Evolutionary conservation across 2,888 invertebrate species (phyloP).

Genomic region (Antitype chi): DNA sequence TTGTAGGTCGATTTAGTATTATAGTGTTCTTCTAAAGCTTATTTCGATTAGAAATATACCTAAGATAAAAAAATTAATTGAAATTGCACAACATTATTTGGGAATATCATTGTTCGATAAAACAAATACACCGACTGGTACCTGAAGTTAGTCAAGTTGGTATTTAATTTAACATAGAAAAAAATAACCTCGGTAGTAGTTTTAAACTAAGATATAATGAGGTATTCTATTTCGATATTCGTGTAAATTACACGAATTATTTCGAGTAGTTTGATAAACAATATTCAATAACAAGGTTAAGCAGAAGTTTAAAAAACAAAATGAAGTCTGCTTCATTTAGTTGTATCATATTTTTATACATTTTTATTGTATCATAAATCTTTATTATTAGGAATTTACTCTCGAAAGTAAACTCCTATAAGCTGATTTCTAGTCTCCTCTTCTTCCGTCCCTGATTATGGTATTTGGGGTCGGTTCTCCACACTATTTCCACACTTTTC

Average conservation of each 20-base stretch:
- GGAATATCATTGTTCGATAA: background rate
- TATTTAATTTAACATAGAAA: background rate
- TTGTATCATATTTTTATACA: no score
- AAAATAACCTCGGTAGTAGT: background rate
- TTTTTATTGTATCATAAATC: no score
- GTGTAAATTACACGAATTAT: constrained; percentile 8
- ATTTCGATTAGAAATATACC: background rate
- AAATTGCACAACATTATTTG: background rate
- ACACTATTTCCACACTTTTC: no score
- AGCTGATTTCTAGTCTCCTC: background rate
- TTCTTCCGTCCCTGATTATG: no score
- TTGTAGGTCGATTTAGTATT: background rate
- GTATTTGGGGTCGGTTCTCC: no score
- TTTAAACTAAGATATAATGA: background rate
- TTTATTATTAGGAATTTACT: no score
- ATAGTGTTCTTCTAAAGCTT: background rate
- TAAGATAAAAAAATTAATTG: no score
- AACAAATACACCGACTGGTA: background rate
- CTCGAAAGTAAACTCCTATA: no score
- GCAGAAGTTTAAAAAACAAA: background rate
- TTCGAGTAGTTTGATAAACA: background rate
- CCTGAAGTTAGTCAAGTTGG: background rate
- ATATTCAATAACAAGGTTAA: constrained; percentile 14
- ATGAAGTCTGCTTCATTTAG: background rate
- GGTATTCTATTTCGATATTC: background rate